Evolutionary conservation across 2,888 invertebrate genomes (phyloP), one percentile per base, ranked within the genome.

Genomic region (Drosophila incognita): DNA sequence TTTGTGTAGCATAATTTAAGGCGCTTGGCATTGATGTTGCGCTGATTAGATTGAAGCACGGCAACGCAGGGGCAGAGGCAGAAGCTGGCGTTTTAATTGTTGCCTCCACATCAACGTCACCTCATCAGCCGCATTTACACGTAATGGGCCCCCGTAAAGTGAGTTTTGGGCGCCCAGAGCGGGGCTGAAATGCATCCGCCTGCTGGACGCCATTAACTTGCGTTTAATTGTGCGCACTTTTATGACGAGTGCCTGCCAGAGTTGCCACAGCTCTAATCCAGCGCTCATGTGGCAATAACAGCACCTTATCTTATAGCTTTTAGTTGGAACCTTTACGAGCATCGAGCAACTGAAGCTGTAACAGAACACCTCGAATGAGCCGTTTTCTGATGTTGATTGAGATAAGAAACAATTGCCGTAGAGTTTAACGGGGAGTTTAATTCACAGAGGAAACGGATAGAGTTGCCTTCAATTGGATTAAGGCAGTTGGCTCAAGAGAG

Each of bases 41-140:
- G 71, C 87, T 87, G 87, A 87, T 87, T 87, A 87, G 87, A 89
- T 89, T 87, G 76, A 76, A 73, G 73, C 74, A 77, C 76, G 70
- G 46, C 79, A 64, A 7, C n/a, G 15, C 29, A 56, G 18, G 27
- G n/a, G 36, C 31, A 18, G n/a, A 10, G 36, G 38, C 60, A 51
- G 66, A n/a, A 49, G 57, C 72, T 57, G 69, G 76, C 70, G 68
- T 82, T 89, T 87, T 87, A 87, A 87, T 87, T 87, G 86, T 73
- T 79, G 73, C 54, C 74, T 69, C 71, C 69, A 76, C 83, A 79
- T 89, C 87, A 87, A 75, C 87, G 76, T 83, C 89, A 87, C 87
- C 89, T 87, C 87, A 87, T 87, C 89, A 89, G 87, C 89, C 78
- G 88, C 88, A 87, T 87, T 87, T 87, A 89, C 89, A 89, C 89